Base-by-base conservation (phyloP, 2,797 vertebrate genomes). In the Uromys caudimaculatus region DNA sequence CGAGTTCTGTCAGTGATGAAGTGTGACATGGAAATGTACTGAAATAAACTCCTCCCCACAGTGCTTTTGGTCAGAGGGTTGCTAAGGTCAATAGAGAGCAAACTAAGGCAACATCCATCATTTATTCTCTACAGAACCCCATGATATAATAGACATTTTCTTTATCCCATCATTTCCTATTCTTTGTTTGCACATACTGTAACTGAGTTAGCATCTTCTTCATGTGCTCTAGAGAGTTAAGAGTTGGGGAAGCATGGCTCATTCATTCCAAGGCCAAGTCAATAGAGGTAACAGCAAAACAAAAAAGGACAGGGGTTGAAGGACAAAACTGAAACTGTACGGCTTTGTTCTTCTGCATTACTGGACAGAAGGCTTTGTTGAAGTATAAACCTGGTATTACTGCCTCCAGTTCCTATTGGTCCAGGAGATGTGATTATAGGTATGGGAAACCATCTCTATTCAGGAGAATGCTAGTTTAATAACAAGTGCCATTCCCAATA, bases 161-260 rank as follows among this genome's bases (percentile, higher is more conserved):
- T 93, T 89, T 79, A 64, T 91, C 93, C 81, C 50, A 62, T 62
- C 81, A 67, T 91, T 94, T 82, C 38, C 6, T 95, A 81, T 75
- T 95, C 44, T 87, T 94, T 67, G n/a, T 91, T 81, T 90, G 19
- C 17, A 84, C 67, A 76, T 67, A 87, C 62, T 17, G 77, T 62
- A 92, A 76, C 0, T 64, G 69, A 86, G 56, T 91, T 82, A 13
- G 9, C 89, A 75, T 82, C 41, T 90, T 86, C 58, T 89, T 35
- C 64, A 3, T 86, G 58, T 32, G 3, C 13, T n/a, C 41, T 90
- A 58, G 77, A 90, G 71, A 81, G 62, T 56, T 79, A 76, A 67
- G 58, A 38, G 60, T 29, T 73, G 32, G 35, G 11, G 3, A 9
- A 69, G 56, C 13, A 19, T 0, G n/a, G 23, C 52, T 6, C 60